Conservation (phyloP, 2,113 vertebrate genomes). For the Psammodynastes pulverulentus region DNA sequence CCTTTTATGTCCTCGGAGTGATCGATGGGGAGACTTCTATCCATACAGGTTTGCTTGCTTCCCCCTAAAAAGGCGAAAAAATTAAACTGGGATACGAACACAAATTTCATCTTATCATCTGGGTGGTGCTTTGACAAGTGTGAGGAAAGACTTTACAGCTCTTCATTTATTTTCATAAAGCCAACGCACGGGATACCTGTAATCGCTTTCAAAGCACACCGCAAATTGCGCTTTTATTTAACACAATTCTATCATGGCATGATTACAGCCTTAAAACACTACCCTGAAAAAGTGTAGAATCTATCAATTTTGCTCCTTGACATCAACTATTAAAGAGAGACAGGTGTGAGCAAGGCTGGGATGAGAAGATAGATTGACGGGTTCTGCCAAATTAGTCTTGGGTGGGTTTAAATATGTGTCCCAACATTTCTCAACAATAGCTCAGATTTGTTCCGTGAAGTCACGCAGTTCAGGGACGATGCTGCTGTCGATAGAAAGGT, state of each 20-base stretch:
- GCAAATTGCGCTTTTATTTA: not conserved
- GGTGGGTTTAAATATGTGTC: not conserved
- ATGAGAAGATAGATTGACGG: not conserved
- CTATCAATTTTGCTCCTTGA: not conserved
- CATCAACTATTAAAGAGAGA: not conserved
- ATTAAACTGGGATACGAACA: conserved; percentile 65
- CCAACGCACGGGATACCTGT: conserved; percentile 69
- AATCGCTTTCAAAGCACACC: conserved; percentile 64
- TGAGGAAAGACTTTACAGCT: conserved; percentile 79
- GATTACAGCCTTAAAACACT: conserved; percentile 72
- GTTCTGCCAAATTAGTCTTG: not conserved
- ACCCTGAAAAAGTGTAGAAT: conserved; percentile 36
- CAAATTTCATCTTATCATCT: conserved; percentile 80
- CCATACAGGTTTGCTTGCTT: conserved; percentile 41
- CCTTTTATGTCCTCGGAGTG: conserved; percentile 65
- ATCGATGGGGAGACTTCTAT: conserved; percentile 61
- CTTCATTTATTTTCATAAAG: conserved; percentile 87
- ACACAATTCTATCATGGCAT: conserved; percentile 70
- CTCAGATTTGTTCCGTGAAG: not conserved
- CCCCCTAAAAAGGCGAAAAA: not conserved
- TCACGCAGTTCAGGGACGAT: not conserved
- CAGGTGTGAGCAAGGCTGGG: not conserved
- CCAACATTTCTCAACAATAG: not conserved
- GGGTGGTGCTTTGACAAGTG: conserved; percentile 74
- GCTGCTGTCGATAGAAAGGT: not conserved